Evolutionary conservation across 2,797 vertebrate species (phyloP).

Genomic region (Labroides dimidiatus): DNA sequence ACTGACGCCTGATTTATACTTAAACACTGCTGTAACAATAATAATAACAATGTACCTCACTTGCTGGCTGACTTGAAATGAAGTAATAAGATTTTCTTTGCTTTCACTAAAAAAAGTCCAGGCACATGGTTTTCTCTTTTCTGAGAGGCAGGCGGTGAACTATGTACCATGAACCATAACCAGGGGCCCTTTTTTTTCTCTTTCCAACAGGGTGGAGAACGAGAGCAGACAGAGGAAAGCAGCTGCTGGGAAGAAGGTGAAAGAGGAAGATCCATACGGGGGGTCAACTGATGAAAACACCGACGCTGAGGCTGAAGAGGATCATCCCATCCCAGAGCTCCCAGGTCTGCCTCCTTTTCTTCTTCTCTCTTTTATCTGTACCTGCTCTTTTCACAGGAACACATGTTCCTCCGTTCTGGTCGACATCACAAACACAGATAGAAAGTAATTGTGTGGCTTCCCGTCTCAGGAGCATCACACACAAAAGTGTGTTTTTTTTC

Average conservation of each 20-base stretch:
- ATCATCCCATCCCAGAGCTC: slow-evolving; percentile 88
- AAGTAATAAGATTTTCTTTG: too few species aligned
- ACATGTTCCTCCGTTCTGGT: not conserved
- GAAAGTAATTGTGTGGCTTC: slow-evolving; percentile 24
- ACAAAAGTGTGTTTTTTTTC: not conserved
- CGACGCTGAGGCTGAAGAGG: slow-evolving; percentile 84
- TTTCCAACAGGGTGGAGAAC: slow-evolving; percentile 76
- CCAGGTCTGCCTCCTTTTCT: slow-evolving; percentile 80
- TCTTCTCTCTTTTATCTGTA: slow-evolving; percentile 20
- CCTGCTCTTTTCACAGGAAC: slow-evolving; percentile 3
- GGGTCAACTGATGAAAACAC: slow-evolving; percentile 94
- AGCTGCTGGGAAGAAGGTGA: slow-evolving; percentile 15
- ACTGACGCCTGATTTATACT: too few species aligned
- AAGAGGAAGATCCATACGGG: slow-evolving; percentile 85
- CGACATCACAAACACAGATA: not conserved
- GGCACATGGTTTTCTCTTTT: too few species aligned
- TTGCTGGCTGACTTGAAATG: too few species aligned
- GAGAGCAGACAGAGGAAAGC: slow-evolving; percentile 72
- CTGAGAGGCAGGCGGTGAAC: too few species aligned
- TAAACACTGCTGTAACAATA: too few species aligned
- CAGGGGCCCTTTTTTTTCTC: not conserved
- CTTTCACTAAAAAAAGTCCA: not conserved
- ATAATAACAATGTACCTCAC: too few species aligned
- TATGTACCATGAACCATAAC: too few species aligned
- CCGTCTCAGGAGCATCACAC: not conserved